Evolutionary conservation across 2,888 invertebrate genomes (phyloP).

Genomic region (Aquatica leii): DNA sequence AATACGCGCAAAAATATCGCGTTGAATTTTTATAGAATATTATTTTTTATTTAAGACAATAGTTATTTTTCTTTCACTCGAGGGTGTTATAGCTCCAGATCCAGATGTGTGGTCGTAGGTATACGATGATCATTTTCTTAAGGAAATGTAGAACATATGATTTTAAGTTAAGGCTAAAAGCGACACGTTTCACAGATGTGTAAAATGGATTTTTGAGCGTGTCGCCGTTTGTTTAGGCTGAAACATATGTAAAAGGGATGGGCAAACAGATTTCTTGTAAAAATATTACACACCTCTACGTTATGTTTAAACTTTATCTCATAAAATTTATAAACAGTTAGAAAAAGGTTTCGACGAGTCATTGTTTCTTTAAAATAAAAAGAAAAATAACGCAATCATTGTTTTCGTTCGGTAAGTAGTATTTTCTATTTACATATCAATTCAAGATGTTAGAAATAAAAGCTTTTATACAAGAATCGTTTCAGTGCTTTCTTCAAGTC

Average conservation of each 20-base stretch:
- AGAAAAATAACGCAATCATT: background rate
- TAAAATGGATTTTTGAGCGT: slow-evolving; percentile 39
- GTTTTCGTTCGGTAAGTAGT: background rate
- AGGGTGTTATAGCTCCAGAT: slow-evolving; percentile 32
- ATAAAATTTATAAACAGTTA: too few species aligned
- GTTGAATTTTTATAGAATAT: slow-evolving; percentile 3
- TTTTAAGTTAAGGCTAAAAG: slow-evolving; percentile 33
- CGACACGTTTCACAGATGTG: slow-evolving; percentile 40
- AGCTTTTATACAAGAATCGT: background rate
- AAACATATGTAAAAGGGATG: slow-evolving; percentile 37
- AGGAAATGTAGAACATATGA: slow-evolving; percentile 42
- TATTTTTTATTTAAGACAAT: slow-evolving; percentile 5
- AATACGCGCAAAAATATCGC: slow-evolving; percentile 1
- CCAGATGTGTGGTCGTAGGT: slow-evolving; percentile 34
- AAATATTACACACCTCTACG: slow-evolving; percentile 7
- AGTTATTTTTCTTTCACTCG: slow-evolving; percentile 6
- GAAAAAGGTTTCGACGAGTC: too few species aligned
- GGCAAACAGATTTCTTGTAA: slow-evolving; percentile 27
- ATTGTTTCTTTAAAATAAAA: too few species aligned
- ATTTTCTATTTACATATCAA: slow-evolving; percentile 6
- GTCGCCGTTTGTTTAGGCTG: slow-evolving; percentile 44
- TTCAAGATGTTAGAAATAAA: slow-evolving; percentile 1
- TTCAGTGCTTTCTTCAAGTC: too few species aligned
- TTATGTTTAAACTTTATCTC: background rate
- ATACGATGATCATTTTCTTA: slow-evolving; percentile 38